Evolutionary conservation across 1,140 invertebrate species (phyloP).

Genomic region (Galleria mellonella): DNA sequence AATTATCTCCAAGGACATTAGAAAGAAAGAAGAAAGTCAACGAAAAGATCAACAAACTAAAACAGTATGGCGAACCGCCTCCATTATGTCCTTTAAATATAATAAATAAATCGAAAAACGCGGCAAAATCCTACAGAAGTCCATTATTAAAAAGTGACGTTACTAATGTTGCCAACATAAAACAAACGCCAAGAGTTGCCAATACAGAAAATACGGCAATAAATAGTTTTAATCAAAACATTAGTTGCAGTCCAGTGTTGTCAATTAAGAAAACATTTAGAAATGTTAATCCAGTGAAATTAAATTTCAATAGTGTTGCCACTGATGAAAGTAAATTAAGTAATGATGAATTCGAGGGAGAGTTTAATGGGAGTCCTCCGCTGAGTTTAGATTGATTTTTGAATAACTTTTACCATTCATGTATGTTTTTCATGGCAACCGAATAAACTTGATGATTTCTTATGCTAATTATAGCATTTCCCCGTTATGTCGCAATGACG

Average conservation of each 20-base stretch:
- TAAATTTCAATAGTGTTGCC: constrained; percentile 33
- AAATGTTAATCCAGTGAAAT: constrained; percentile 45
- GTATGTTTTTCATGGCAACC: too few relatives aligned
- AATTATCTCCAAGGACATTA: constrained; percentile 28
- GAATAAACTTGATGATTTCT: too few relatives aligned
- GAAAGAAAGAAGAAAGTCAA: constrained; percentile 40
- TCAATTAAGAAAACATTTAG: constrained; percentile 27
- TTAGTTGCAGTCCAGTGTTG: constrained; percentile 22
- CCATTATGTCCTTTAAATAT: constrained; percentile 52
- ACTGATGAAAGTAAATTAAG: constrained; percentile 15
- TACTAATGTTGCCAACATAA: constrained; percentile 7
- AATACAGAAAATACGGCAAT: not conserved
- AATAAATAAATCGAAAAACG: constrained; percentile 46
- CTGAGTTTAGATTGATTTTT: constrained; percentile 50
- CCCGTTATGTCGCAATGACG: too few relatives aligned
- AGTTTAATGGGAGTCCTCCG: constrained; percentile 60
- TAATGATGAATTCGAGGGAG: constrained; percentile 49
- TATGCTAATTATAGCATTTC: too few relatives aligned
- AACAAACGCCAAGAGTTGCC: not conserved
- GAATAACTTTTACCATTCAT: too few relatives aligned
- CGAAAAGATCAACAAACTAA: constrained; percentile 53
- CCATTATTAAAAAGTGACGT: constrained; percentile 24
- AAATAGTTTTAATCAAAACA: constrained; percentile 16
- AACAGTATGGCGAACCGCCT: constrained; percentile 66
- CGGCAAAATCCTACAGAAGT: constrained; percentile 42